Evolutionary conservation across 30 jellyfish, hydroid and myxozoan genomes (phyloP).

Genomic region (Turritopsis rubra): DNA sequence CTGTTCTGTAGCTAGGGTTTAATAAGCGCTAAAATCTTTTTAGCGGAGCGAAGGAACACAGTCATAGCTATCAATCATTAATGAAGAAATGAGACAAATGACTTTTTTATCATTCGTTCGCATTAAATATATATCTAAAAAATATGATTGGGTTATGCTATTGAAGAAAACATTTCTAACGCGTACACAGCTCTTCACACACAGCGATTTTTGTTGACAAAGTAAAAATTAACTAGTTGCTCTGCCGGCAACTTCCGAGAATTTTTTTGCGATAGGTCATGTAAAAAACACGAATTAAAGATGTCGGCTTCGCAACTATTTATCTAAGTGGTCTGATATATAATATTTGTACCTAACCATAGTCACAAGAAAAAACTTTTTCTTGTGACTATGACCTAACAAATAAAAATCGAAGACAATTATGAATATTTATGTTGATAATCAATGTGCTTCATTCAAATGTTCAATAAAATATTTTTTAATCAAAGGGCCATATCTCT

Average conservation of each 20-base stretch:
- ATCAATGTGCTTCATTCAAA: no score
- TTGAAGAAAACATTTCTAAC: background rate
- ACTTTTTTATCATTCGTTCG: background rate
- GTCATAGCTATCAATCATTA: background rate
- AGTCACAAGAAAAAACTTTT: no score
- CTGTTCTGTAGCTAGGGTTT: no score
- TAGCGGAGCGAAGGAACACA: no score
- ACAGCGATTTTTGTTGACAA: background rate
- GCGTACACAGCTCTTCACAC: background rate
- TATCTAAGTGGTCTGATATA: background rate
- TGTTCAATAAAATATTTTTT: no score
- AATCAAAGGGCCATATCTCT: no score
- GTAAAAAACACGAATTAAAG: slow-evolving; percentile 10
- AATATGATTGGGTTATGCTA: background rate
- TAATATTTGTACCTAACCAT: no score
- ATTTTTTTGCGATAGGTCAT: background rate
- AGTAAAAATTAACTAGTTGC: background rate
- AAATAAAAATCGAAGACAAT: no score
- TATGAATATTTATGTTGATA: no score
- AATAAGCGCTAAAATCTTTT: no score
- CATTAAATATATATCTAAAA: background rate
- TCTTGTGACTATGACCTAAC: no score
- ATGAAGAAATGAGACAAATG: background rate
- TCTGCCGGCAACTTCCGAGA: slow-evolving; percentile 13
- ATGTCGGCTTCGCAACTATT: background rate